Evolutionary conservation across 2,888 invertebrate species (phyloP).

Genomic region (Catotricha subobsoleta): DNA sequence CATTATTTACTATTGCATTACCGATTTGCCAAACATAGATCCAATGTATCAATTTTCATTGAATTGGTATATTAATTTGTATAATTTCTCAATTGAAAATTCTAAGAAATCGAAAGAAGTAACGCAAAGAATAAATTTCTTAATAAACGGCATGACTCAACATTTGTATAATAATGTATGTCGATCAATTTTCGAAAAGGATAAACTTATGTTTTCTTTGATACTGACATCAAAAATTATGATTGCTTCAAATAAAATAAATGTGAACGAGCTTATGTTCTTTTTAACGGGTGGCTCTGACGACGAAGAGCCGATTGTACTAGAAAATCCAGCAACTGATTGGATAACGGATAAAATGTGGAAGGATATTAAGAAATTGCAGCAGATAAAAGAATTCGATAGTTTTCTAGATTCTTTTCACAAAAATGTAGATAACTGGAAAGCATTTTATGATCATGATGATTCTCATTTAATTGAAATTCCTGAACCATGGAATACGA

Average conservation of each 20-base stretch:
- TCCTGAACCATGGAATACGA: constrained; percentile 46
- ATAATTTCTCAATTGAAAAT: constrained; percentile 27
- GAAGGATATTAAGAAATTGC: constrained; percentile 60
- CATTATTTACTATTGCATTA: constrained; percentile 72
- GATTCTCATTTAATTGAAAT: constrained; percentile 49
- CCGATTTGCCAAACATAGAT: constrained; percentile 71
- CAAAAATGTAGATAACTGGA: constrained; percentile 35
- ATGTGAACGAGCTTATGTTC: constrained; percentile 51
- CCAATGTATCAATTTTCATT: constrained; percentile 84
- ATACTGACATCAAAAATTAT: constrained; percentile 49
- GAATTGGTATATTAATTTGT: constrained; percentile 73
- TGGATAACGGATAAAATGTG: constrained; percentile 71
- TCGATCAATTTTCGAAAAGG: constrained; percentile 73
- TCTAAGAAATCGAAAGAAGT: constrained; percentile 43
- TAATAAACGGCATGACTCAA: constrained; percentile 67
- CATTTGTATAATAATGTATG: constrained; percentile 74
- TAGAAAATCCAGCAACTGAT: constrained; percentile 49
- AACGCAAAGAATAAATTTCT: constrained; percentile 50
- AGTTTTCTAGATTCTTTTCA: constrained; percentile 44
- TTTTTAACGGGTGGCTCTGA: constrained; percentile 51
- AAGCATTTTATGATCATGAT: constrained; percentile 43
- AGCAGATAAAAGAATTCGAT: constrained; percentile 41
- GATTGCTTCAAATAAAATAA: constrained; percentile 40
- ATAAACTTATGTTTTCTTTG: constrained; percentile 74
- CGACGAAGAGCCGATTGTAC: constrained; percentile 4